Evolutionary conservation across 2,113 vertebrate species (phyloP), one percentile per base, ranked within the genome.

Genomic region (Urocolius indicus): DNA sequence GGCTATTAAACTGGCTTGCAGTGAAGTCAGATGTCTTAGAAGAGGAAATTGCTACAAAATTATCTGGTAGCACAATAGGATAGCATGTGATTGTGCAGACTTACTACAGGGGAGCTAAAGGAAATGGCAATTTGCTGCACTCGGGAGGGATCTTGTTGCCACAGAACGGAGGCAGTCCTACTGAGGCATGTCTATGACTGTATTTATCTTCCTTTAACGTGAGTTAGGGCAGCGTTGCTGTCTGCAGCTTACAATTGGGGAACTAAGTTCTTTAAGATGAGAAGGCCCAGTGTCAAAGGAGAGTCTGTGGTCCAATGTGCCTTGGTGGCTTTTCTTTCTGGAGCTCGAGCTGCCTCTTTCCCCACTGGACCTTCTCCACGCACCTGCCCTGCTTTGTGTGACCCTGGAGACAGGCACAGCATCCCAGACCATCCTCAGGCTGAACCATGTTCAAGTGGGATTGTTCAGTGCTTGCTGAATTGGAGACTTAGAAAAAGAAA

Each of bases 41-140:
- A 89, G 89, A 94, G 95, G 96, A 96, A 97, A 96, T 95, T 90
- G 90, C 92, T 84, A 34, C 80, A 74, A 92, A 96, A 96, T 97
- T 96, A 87, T 90, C 88, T 95, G 86, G 80, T 89, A 84, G 92
- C 84, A 93, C 94, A 94, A 95, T 90, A 96, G 94, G 65, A 92
- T 59, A 92, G 59, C 68, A 14, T 96, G 86, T 46, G 88, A 75
- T 89, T 65, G 90, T 88, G 90, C 59, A 91, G 91, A 62, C 89
- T 95, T 91, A 76, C 91, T 94, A 84, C 46, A 12, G 55, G 63
- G 82, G 48, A 88, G 67, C 85, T 55, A 59, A 75, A 96, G 96
- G 95, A 95, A 96, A 96, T 90, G 88, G 76, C 88, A 92, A 93
- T 96, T 97, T 95, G 93, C 88, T 94, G 85, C 62, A 36, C 90